Evolutionary conservation across 2,888 invertebrate genomes (phyloP).

Genomic region (Synergus japonicus): DNA sequence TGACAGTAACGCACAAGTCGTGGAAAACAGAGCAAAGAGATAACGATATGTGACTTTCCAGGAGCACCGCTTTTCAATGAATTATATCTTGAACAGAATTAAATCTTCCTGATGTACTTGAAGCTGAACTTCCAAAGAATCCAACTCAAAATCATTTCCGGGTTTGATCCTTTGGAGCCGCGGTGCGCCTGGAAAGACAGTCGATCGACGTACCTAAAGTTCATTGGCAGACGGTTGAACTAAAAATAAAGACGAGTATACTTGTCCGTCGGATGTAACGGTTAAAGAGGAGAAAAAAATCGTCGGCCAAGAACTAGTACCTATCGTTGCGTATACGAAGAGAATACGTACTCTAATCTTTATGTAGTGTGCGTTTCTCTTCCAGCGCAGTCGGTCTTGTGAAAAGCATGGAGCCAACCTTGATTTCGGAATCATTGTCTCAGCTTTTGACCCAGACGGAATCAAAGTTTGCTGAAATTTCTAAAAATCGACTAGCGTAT

Average conservation of each 20-base stretch:
- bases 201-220: slow-evolving; percentile 11
- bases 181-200: slow-evolving; percentile 26
- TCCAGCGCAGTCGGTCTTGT: slow-evolving; percentile 19
- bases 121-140: slow-evolving; percentile 1
- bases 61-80: not conserved
- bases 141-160: not conserved
- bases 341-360: not conserved
- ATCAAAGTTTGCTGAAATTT: slow-evolving; percentile 28
- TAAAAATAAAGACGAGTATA: slow-evolving; percentile 14
- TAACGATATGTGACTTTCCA: slow-evolving; percentile 37
- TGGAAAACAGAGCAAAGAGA: slow-evolving; percentile 35
- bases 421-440: slow-evolving; percentile 13
- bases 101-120: not conserved
- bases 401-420: slow-evolving; percentile 17
- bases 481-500: slow-evolving; percentile 22
- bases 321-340: slow-evolving; percentile 5
- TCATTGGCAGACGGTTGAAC: slow-evolving; percentile 14
- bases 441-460: not conserved
- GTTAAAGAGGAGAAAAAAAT: slow-evolving; percentile 40
- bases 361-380: slow-evolving; percentile 3
- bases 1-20: slow-evolving; percentile 33
- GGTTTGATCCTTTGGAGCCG: not conserved
- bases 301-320: not conserved
- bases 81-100: not conserved
- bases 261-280: slow-evolving; percentile 5